A percentile compares a stretch with the other conserved stretches of the same genome.
Evolutionary conservation across 2,797 vertebrate species (phyloP).

Genomic region (Helarctos malayanus): DNA sequence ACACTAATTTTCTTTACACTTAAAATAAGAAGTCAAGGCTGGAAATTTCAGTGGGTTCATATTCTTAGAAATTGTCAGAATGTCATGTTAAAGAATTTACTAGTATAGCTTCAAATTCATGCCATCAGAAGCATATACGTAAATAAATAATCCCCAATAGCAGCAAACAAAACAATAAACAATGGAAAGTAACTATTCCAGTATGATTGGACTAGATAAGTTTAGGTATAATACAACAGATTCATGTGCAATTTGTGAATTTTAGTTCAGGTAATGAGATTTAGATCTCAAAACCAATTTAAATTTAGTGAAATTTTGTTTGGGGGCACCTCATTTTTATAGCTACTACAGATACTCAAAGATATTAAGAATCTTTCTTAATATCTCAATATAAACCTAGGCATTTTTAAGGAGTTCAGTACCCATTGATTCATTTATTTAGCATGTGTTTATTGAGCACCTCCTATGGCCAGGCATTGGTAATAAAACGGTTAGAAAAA

Average conservation of each 20-base stretch:
- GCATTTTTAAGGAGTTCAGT: background rate
- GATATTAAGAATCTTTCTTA: background rate
- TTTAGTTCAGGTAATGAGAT: background rate
- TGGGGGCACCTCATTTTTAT: background rate
- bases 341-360: background rate
- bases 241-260: background rate
- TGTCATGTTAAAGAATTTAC: background rate
- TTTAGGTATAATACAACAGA: background rate
- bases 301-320: background rate
- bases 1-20: background rate
- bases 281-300: constrained; percentile 1
- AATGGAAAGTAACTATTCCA: background rate
- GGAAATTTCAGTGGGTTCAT: background rate
- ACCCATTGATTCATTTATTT: background rate
- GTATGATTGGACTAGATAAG: background rate
- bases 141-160: background rate
- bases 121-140: background rate
- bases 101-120: background rate
- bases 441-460: background rate
- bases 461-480: background rate
- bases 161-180: background rate
- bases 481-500: background rate
- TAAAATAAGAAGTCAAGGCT: background rate
- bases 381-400: background rate
- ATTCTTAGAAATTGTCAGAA: background rate